phyloP scores from a whole-genome alignment of 2,888 invertebrate genomes.

The Mimachlamys varia region DNA sequence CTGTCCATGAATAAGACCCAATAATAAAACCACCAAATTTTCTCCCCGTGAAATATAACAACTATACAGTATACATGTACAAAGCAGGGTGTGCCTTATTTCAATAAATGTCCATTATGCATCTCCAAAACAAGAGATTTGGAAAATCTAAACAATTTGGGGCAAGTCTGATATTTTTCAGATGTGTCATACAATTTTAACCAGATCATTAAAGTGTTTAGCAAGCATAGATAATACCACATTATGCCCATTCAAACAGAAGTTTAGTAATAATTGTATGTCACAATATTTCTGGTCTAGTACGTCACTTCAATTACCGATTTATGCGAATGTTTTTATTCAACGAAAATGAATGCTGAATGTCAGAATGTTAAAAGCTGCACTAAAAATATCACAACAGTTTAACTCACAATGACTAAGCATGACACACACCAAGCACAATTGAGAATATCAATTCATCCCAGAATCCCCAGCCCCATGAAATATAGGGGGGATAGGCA shows the following conservation, averaged over 20 bases:
- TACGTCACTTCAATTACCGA: neutral
- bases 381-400: neutral
- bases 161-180: neutral
- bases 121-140: no score
- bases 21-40: no score
- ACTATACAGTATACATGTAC: no score
- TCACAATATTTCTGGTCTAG: no score
- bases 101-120: no score
- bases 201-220: no score
- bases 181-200: neutral
- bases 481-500: no score
- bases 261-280: neutral
- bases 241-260: neutral
- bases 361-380: neutral
- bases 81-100: no score
- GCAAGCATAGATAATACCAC: neutral
- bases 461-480: no score
- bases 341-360: neutral
- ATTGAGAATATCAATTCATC: neutral
- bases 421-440: neutral
- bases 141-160: neutral
- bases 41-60: no score
- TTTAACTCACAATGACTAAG: neutral
- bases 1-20: no score
- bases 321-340: neutral